Percentiles rank a stretch among this genome's conserved stretches.
Evolutionary conservation across 2,113 vertebrate species (phyloP).

Genomic region (Tinamus guttatus): DNA sequence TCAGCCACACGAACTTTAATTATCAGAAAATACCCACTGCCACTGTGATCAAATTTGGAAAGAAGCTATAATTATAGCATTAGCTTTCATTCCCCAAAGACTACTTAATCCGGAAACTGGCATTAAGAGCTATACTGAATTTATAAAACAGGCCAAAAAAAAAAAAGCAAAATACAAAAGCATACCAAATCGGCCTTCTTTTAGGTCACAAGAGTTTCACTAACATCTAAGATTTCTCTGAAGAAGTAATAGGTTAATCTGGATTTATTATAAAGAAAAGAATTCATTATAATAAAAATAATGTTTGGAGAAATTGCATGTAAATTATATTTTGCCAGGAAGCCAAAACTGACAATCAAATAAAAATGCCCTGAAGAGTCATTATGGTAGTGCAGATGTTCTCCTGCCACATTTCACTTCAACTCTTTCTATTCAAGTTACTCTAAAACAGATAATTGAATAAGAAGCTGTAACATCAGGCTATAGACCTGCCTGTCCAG

Average conservation of each 20-base stretch:
- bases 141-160: neutral
- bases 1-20: neutral
- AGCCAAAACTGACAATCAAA: conserved; percentile 38
- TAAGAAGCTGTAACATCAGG: neutral
- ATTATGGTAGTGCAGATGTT: conserved; percentile 35
- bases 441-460: conserved; percentile 23
- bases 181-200: neutral
- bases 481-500: neutral
- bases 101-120: neutral
- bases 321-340: conserved; percentile 41
- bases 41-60: neutral
- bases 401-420: neutral
- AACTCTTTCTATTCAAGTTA: neutral
- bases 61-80: neutral
- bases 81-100: neutral
- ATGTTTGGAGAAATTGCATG: neutral
- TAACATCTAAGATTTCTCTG: neutral
- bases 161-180: neutral
- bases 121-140: neutral
- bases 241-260: neutral
- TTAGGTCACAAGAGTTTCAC: neutral
- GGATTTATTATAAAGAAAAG: neutral
- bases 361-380: conserved; percentile 21
- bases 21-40: neutral
- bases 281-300: conserved; percentile 25